Evolutionary conservation across 2,113 vertebrate genomes (phyloP), one percentile per base, ranked within the genome.

Genomic region (Callorhinus ursinus): DNA sequence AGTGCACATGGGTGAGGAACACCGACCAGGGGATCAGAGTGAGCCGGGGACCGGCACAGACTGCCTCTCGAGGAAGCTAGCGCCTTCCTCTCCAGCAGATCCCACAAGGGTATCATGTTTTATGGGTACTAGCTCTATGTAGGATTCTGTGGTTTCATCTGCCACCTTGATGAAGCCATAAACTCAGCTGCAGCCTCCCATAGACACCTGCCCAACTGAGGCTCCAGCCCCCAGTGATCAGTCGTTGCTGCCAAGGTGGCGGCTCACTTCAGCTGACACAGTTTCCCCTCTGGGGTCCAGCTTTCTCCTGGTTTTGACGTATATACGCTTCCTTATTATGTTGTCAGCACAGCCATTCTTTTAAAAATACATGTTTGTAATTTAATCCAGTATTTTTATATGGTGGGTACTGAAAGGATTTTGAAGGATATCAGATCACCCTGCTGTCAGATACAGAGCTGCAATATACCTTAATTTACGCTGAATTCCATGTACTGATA

Each of bases 131-230:
- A 4, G 24, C 39, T 53, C n/a, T 31, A 4, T 19, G 21, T 10
- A 12, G 28, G 84, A n/a, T 16, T 46, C 88, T 53, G 8, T 31
- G 42, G 46, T 14, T n/a, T 51, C 26, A 39, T 28, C 26, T n/a
- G 36, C 16, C 19, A 65, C 3, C 2, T 31, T 1, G 0, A 28
- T 4, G 33, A 92, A 8, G 15, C 19, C 71, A n/a, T 67, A 13
- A 36, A 16, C 36, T 21, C 11, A 4, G 22, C 11, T 1, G 3
- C 0, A 5, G 5, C 33, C 53, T 72, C 26, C 46, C 15, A 31
- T 16, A 46, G 15, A 51, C 28, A 10, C 11, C 46, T 1, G 4
- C 14, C 21, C 1, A 5, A 4, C 11, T 7, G n/a, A 16, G 11
- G 9, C 57, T 53, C 19, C 11, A 13, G 13, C 2, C 4, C 21